These are phyloP conservation scores for Aleiodes leptofemur DNA, from an alignment of 2,888 invertebrate genomes.

Conservation along the genomic window DNA sequence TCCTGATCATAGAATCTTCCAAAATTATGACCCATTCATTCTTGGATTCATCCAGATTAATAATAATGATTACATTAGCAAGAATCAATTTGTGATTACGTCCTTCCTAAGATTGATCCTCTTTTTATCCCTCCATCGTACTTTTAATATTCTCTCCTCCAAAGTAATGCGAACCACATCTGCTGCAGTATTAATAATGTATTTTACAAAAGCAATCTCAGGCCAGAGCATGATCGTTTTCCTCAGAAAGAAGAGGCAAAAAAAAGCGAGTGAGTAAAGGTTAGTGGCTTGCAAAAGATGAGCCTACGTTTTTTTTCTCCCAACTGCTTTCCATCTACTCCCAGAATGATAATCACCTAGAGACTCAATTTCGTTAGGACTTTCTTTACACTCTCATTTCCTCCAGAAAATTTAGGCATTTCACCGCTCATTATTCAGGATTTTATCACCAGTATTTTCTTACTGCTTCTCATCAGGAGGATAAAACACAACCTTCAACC, in stretches of 20 bases:
- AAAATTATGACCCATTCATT: too few species aligned
- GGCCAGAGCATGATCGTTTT: conserved; percentile 55
- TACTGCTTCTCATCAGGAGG: conserved; percentile 40
- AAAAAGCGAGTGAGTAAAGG: conserved; percentile 47
- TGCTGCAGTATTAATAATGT: conserved; percentile 65
- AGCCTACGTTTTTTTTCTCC: not conserved
- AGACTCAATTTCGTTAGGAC: conserved; percentile 68
- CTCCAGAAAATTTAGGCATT: conserved; percentile 49
- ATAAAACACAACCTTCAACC: conserved; percentile 47
- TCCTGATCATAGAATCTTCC: too few species aligned
- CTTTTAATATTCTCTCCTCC: not conserved
- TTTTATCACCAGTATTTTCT: conserved; percentile 60
- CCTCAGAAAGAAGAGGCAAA: conserved; percentile 7
- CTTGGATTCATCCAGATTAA: too few species aligned
- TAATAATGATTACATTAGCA: too few species aligned
- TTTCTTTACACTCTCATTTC: conserved; percentile 46
- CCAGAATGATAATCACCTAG: conserved; percentile 72
- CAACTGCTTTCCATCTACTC: conserved; percentile 65
- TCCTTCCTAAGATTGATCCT: too few species aligned
- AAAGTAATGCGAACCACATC: conserved; percentile 2
- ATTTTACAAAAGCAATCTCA: conserved; percentile 67
- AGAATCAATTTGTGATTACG: too few species aligned
- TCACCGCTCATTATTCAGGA: conserved; percentile 56
- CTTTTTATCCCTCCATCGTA: too few species aligned
- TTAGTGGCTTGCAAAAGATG: conserved; percentile 11